Base-by-base conservation (phyloP, 2,113 vertebrate genomes). In the Seriola aureovittata region DNA sequence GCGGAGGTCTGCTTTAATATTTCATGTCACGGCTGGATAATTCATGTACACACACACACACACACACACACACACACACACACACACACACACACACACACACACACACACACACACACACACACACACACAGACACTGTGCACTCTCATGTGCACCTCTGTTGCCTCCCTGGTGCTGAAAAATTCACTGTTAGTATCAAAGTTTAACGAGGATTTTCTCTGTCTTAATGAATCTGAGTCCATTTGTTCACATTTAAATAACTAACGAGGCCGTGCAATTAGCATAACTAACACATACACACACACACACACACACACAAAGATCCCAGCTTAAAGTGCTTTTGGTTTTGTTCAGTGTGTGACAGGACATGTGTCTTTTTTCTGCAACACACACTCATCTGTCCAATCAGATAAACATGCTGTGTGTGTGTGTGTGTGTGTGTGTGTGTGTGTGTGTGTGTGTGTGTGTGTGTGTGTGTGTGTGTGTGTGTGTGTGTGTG, bases 221-320 rank as follows among this genome's bases (percentile, higher is more conserved):
- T 57, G 96, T 96, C 97, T 67, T 96, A 96, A 97, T 97, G 96
- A 97, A 97, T 96, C 97, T 93, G 88, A 97, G 97, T 97, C 96
- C 97, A 97, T 97, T 97, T 97, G 96, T 99, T 97, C 96, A 96
- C 76, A 85, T 90, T 87, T 90, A 87, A 86, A 88, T 82, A 86
- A 82, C 10, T 52, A 12, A 91, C 32, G 25, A 88, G 55, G 66
- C 13, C 0, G 1, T 0, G 94, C 96, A 96, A 97, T 97, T 97
- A 98, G 94, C 96, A 95, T 96, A 96, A 97, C 78, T 70, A 58
- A 66, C 72, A 42, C n/a, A 58, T 70, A 34, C 64, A 65, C 71
- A 48, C 67, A 57, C 48, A 69, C 60, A 72, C 40, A 44, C 29
- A 50, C 8, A 52, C 25, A 86, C 46, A 48, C 46, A 17, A 5